Conservation (phyloP, 2,113 vertebrate genomes). For the Oreotrochilus melanogaster region DNA sequence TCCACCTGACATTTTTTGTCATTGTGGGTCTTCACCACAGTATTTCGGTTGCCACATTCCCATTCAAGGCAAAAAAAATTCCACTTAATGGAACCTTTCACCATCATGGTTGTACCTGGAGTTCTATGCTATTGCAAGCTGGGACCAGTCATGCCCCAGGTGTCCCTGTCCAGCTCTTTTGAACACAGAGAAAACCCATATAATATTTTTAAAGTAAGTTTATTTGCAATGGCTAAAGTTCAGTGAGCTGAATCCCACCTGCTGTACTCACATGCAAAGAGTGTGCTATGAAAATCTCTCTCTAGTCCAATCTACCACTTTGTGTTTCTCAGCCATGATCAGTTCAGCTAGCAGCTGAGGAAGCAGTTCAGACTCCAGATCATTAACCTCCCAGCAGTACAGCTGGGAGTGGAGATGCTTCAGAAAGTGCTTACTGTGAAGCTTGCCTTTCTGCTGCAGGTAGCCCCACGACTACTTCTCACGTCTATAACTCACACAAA, state of each 20-base stretch:
- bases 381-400: conserved; percentile 53
- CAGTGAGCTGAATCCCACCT: neutral
- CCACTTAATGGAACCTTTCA: no score
- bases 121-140: neutral
- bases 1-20: no score
- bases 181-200: neutral
- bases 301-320: neutral
- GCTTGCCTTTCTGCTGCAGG: neutral
- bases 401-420: neutral
- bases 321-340: conserved; percentile 6
- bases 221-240: neutral
- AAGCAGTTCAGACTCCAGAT: neutral
- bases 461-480: neutral
- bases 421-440: neutral
- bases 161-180: neutral
- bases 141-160: neutral
- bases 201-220: neutral
- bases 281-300: neutral
- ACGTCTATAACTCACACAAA: neutral
- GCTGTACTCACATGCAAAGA: neutral
- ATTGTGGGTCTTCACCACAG: no score
- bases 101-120: neutral
- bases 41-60: no score
- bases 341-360: conserved; percentile 47
- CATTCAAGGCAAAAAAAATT: no score